Evolutionary conservation across 2,797 vertebrate genomes (phyloP).

Genomic region (Danio jaintianensis): DNA sequence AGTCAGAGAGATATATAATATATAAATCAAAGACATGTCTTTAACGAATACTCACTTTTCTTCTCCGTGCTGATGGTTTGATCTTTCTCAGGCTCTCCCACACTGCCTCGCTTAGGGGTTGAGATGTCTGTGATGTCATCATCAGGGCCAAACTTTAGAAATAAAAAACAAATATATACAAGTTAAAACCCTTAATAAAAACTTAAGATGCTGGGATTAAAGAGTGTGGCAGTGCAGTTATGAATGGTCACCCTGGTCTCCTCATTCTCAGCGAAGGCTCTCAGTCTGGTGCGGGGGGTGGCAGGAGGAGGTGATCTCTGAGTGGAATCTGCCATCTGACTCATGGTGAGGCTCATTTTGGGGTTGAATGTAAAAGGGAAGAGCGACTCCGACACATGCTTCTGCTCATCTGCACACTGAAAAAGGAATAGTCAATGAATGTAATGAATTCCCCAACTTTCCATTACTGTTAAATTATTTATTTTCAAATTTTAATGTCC

Average conservation of each 20-base stretch:
- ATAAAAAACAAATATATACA: neutral
- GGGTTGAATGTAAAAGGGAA: conserved; percentile 98
- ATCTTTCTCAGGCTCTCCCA: conserved; percentile 25
- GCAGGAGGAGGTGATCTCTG: conserved; percentile 72
- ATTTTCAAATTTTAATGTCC: neutral
- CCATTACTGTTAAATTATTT: neutral
- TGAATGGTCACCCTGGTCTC: conserved; percentile 72
- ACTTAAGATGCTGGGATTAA: neutral
- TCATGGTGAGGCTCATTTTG: conserved; percentile 96
- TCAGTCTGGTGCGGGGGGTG: conserved; percentile 60
- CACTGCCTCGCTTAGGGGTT: conserved; percentile 48
- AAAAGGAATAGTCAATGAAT: neutral
- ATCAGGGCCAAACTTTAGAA: conserved; percentile 19
- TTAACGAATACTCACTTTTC: conserved; percentile 45
- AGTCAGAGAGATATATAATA: neutral
- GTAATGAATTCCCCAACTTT: neutral
- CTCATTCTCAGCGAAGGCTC: conserved; percentile 39
- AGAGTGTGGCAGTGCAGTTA: neutral
- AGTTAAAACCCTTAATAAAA: neutral
- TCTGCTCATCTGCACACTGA: conserved; percentile 87
- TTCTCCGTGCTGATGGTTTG: conserved; percentile 43
- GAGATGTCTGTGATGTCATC: conserved; percentile 49
- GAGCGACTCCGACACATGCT: conserved; percentile 87
- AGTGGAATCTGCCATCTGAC: conserved; percentile 80
- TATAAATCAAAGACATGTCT: neutral